A percentile compares a stretch with the other conserved stretches of the same genome.
These are phyloP conservation scores for Lithophane socia DNA, from an alignment of 2,888 invertebrate species.

Conservation along the genomic window DNA sequence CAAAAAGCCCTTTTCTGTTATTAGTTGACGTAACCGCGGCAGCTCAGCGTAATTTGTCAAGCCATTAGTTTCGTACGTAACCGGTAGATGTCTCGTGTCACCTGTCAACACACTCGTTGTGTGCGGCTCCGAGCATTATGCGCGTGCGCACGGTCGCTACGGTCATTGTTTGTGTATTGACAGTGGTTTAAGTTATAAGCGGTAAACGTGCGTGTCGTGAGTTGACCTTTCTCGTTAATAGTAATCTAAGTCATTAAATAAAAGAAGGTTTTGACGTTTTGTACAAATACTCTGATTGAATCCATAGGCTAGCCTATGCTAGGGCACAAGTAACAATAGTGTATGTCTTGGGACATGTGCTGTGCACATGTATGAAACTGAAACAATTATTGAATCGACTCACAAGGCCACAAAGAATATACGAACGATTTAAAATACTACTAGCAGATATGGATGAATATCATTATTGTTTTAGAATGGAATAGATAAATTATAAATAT, in stretches of 20 bases:
- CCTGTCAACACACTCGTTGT: slow-evolving; percentile 69
- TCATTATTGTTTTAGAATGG: neutral
- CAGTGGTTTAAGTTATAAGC: slow-evolving; percentile 26
- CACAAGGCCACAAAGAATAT: slow-evolving; percentile 4
- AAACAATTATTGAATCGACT: neutral
- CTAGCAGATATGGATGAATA: neutral
- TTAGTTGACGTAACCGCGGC: slow-evolving; percentile 28
- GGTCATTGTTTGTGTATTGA: slow-evolving; percentile 65
- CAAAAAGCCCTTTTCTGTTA: slow-evolving; percentile 5
- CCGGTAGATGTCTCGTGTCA: slow-evolving; percentile 53
- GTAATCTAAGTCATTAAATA: no score
- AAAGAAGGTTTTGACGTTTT: neutral
- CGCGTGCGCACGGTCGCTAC: slow-evolving; percentile 66
- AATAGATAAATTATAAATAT: neutral
- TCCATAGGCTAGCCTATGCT: neutral
- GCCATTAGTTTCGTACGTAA: slow-evolving; percentile 47
- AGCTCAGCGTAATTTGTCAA: slow-evolving; percentile 38
- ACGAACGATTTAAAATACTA: neutral
- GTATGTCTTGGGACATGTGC: slow-evolving; percentile 1
- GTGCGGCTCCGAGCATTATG: slow-evolving; percentile 57
- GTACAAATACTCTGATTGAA: neutral
- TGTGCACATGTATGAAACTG: slow-evolving; percentile 13
- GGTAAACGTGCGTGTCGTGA: neutral
- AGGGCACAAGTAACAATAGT: neutral
- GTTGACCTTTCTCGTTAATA: neutral